These are phyloP conservation scores for Orthochromis malagaraziensis DNA, from an alignment of 2,113 vertebrate genomes.

Conservation along the genomic window DNA sequence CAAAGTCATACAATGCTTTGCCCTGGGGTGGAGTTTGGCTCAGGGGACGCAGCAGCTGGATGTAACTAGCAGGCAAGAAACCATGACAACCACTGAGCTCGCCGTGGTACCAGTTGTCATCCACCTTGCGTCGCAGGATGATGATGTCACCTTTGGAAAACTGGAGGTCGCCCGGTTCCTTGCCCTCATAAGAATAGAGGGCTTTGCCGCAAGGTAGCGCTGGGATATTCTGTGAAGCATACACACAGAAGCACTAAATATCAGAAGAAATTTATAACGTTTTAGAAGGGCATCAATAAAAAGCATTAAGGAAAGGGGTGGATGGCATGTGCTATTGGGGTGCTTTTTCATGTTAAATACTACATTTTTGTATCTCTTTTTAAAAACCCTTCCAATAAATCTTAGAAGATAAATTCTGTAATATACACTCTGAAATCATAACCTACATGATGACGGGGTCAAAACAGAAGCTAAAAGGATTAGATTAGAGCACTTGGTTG, in stretches of 20 bases:
- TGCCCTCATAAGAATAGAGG: constrained; percentile 91
- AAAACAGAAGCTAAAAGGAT: not conserved
- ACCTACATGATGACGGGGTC: not conserved
- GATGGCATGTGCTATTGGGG: not conserved
- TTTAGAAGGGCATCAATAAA: not conserved
- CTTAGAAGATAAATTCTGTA: not conserved
- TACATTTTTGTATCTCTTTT: not conserved
- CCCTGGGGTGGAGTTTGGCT: constrained; percentile 90
- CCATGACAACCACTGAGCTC: constrained; percentile 90
- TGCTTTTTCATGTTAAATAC: not conserved
- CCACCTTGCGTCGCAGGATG: constrained; percentile 88
- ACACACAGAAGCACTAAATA: not conserved
- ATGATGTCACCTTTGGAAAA: constrained; percentile 95
- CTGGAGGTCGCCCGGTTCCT: constrained; percentile 92
- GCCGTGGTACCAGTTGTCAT: constrained; percentile 96
- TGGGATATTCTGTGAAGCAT: constrained; percentile 77
- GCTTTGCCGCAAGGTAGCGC: constrained; percentile 92
- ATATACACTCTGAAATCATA: not conserved
- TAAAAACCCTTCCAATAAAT: not conserved
- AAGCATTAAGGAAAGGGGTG: not conserved
- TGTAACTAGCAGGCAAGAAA: constrained; percentile 93
- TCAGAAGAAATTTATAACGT: not conserved
- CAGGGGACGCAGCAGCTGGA: constrained; percentile 87
- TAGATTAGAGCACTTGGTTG: not conserved
- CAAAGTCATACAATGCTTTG: constrained; percentile 97